Base-by-base conservation (phyloP, 2,113 vertebrate genomes). In the Caracal caracal region DNA sequence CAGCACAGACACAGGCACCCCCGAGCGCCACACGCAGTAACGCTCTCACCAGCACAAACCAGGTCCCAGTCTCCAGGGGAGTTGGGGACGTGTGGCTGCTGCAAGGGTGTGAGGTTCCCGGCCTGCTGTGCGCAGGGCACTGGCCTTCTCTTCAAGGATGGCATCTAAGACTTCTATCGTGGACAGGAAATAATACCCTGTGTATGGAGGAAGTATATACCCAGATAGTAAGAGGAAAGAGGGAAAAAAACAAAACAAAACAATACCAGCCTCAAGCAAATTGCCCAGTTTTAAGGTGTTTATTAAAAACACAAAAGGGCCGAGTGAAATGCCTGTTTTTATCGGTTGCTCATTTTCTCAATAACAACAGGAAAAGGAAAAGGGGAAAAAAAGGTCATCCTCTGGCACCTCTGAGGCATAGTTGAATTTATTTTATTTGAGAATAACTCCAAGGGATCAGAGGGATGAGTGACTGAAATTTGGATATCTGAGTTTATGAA, bases 241-340 rank as follows among this genome's bases (percentile, higher is more conserved):
- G 26, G 40, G 4, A 17, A 9, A 16, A 63, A 53, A 24, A 71
- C 1, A 40, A 40, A 40, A 40, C 5, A 40, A 40, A 43, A 43
- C 7, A 43, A 28, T 11, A 28, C 30, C 1, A 49, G n/a, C 59
- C 28, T 91, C 28, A 76, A 86, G 83, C n/a, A 89, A 79, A 94
- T 0, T 49, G n/a, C 15, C 37, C 83, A 56, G 26, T 70, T 88
- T 93, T 59, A 81, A 94, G 79, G 35, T 65, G 26, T 40, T 91
- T 70, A 93, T 66, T 92, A 89, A 78, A 79, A 96, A 79, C 26
- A 49, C 9, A 76, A 97, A 76, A 97, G 33, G 19, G 43, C 5
- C 20, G 10, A 73, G 16, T 68, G 47, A 51, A 95, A 93, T 19
- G n/a, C 49, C 16, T 83, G 13, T 56, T 85, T 96, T 90, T 33